A percentile compares a stretch with the other conserved stretches of the same genome.
Conservation (phyloP, 2,888 invertebrate genomes). For the Gerris lacustris region DNA sequence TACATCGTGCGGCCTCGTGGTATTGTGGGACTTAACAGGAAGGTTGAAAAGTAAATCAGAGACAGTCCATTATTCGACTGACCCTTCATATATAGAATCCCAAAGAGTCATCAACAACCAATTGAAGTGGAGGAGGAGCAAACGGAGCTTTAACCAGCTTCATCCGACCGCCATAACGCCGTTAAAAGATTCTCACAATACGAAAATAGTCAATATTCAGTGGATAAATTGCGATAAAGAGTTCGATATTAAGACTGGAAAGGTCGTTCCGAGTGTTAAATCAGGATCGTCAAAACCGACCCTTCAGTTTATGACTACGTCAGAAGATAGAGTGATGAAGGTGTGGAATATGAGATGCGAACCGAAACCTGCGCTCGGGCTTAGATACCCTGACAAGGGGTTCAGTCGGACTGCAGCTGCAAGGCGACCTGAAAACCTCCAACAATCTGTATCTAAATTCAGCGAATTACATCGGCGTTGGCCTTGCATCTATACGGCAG, state of each 20-base stretch:
- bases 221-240: conserved; percentile 32
- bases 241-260: conserved; percentile 21
- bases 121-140: conserved; percentile 6
- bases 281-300: conserved; percentile 2
- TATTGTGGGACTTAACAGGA: conserved; percentile 36
- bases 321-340: conserved; percentile 34
- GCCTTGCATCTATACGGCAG: conserved; percentile 28
- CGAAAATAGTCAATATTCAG: conserved; percentile 33
- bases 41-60: neutral
- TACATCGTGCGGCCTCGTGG: conserved; percentile 35
- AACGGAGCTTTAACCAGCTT: neutral
- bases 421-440: conserved; percentile 17
- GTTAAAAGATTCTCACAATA: conserved; percentile 31
- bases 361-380: conserved; percentile 18
- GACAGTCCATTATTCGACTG: conserved; percentile 15
- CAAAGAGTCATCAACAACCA: conserved; percentile 6
- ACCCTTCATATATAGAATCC: neutral
- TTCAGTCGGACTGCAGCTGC: conserved; percentile 17
- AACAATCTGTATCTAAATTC: conserved; percentile 19
- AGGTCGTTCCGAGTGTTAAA: neutral
- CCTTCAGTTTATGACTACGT: conserved; percentile 35
- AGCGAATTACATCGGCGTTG: conserved; percentile 36
- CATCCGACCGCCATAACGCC: conserved; percentile 29
- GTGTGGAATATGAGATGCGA: conserved; percentile 35
- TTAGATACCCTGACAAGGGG: conserved; percentile 19